Conservation (phyloP, 2,113 vertebrate genomes). For the Zapornia atra region DNA sequence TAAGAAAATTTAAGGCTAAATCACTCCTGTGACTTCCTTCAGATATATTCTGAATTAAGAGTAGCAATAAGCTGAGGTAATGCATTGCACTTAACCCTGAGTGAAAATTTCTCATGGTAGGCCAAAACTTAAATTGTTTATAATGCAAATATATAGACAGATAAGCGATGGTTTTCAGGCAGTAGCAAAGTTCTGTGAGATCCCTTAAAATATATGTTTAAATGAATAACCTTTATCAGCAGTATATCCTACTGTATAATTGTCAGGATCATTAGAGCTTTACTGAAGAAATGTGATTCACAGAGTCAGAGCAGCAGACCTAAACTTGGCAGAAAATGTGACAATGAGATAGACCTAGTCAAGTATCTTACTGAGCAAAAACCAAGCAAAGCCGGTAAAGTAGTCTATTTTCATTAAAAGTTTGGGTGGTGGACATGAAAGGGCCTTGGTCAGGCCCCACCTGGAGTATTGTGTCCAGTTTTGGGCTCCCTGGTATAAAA, state of each 20-base stretch:
- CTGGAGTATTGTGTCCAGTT: too few relatives aligned
- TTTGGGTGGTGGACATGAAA: neutral
- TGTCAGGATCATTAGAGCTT: neutral
- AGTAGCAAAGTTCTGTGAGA: neutral
- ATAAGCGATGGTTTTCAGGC: neutral
- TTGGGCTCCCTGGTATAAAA: too few relatives aligned
- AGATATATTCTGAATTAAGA: neutral
- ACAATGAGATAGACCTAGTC: neutral
- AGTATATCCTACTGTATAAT: neutral
- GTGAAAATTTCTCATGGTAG: neutral
- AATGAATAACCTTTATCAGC: neutral
- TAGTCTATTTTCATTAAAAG: neutral
- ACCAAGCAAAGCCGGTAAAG: neutral
- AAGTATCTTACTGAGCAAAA: neutral
- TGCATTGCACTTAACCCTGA: neutral
- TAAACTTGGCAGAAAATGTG: neutral
- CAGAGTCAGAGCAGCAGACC: neutral
- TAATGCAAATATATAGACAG: neutral
- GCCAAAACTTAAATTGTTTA: neutral
- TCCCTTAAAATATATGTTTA: conserved; percentile 3
- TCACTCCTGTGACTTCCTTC: neutral
- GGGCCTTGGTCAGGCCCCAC: too few relatives aligned
- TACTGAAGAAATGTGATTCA: neutral
- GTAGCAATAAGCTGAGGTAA: neutral
- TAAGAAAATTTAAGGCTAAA: neutral